These are phyloP conservation scores for Plagiodera versicolora DNA, from an alignment of 2,888 invertebrate species.

Conservation along the genomic window DNA sequence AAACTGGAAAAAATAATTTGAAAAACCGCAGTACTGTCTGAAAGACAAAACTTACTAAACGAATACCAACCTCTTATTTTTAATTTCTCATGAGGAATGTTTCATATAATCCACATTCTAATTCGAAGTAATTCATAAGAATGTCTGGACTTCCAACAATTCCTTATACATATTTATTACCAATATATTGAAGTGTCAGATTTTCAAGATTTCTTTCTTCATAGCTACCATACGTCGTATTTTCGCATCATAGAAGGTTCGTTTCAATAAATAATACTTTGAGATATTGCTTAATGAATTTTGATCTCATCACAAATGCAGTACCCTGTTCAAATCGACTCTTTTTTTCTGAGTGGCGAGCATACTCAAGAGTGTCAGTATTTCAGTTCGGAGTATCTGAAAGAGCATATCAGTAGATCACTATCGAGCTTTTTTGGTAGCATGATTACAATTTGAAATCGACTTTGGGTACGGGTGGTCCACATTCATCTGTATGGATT, in stretches of 20 bases:
- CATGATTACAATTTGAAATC: slow-evolving; percentile 33
- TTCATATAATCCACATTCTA: too few relatives aligned
- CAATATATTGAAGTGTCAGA: neutral
- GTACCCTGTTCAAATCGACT: neutral
- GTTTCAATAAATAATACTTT: neutral
- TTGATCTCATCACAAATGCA: neutral
- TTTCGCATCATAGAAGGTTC: neutral
- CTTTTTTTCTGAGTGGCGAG: neutral
- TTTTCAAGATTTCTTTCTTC: neutral
- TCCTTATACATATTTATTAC: neutral
- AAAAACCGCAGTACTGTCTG: too few relatives aligned
- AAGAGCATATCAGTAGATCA: slow-evolving; percentile 18
- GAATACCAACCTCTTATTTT: too few relatives aligned
- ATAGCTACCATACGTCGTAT: neutral
- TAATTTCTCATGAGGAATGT: too few relatives aligned
- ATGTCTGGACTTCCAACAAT: neutral
- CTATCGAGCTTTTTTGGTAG: slow-evolving; percentile 20
- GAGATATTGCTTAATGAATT: neutral
- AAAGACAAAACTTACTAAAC: too few relatives aligned
- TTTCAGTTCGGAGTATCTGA: slow-evolving; percentile 4
- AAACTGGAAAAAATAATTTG: too few relatives aligned
- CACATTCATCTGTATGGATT: neutral
- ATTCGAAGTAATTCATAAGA: neutral
- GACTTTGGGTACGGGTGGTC: slow-evolving; percentile 24
- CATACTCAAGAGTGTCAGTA: slow-evolving; percentile 4